Conservation (phyloP, 1,140 invertebrate genomes). For the Rhopalosiphum maidis region DNA sequence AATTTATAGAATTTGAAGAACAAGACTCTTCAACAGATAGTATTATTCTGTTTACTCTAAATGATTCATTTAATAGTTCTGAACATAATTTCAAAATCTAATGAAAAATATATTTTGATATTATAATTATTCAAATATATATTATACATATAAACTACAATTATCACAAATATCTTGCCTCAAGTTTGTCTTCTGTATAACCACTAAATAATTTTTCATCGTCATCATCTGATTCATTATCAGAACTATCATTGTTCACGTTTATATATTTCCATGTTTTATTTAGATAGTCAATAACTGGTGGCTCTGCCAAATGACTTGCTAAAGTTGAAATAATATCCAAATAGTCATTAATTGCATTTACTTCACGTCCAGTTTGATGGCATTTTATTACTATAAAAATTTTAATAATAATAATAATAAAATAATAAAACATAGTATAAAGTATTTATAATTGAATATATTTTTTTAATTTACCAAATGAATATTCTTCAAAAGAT, state of each 20-base stretch:
- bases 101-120: constrained; percentile 24
- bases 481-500: constrained; percentile 45
- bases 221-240: constrained; percentile 38
- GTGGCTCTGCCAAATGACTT: constrained; percentile 37
- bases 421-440: not conserved
- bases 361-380: constrained; percentile 46
- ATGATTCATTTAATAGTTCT: constrained; percentile 72
- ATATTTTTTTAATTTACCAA: constrained; percentile 18
- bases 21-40: constrained; percentile 64
- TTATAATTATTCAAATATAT: not conserved
- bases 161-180: constrained; percentile 36
- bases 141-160: not conserved
- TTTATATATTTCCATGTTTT: constrained; percentile 39
- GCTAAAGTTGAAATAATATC: constrained; percentile 52
- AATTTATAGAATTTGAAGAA: constrained; percentile 31
- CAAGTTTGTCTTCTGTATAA: constrained; percentile 46
- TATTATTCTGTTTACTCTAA: constrained; percentile 70
- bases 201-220: constrained; percentile 39
- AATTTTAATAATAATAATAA: not conserved
- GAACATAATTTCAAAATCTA: constrained; percentile 66
- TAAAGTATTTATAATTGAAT: not conserved
- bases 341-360: constrained; percentile 39
- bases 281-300: constrained; percentile 47
- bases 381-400: constrained; percentile 36
- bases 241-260: constrained; percentile 11